Base-by-base conservation (phyloP, 37 sponge, comb jelly and placozoan species). In the Geodia barretti region DNA sequence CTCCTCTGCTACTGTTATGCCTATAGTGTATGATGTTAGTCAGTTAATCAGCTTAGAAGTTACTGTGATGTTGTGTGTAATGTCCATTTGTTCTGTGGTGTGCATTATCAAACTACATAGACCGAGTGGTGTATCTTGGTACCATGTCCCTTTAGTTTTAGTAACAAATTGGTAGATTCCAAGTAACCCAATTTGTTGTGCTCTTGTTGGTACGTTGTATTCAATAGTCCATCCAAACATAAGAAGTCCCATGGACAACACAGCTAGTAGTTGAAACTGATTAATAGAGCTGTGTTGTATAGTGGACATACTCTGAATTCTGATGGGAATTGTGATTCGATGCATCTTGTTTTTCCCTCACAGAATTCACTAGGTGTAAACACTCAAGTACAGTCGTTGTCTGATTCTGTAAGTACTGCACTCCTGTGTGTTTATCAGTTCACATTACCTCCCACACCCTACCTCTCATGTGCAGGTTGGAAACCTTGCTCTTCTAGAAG, bases 331-430 rank as follows among this genome's bases (percentile, higher is more conserved):
- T 59, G 20, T n/a, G n/a, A n/a, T n/a, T n/a, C n/a, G n/a, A 7
- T 47, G 14, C 14, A 47, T 47, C 14, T 47, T 47, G 54, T 47
- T 17, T 47, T 47, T 47, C 14, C 14, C 54, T 14, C 14, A 65
- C 67, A 65, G 67, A 65, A n/a, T 65, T 65, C 67, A 7, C 5
- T 65, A 65, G 67, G 31, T 23, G 17, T n/a, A 7, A 74, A 47
- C 42, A 43, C 28, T 26, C 75, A 43, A 42, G 5, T 19, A 11
- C 19, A 17, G 30, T 3, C 33, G 23, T 21, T 39, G 40, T 73
- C 75, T 43, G 58, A 1, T 14, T 74, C 60, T 21, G 75, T 74
- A 54, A 74, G 75, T 74, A 39, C 26, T 28, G 30, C 31, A 1
- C n/a, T n/a, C n/a, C 31, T 0, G 54, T 47, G 14, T 47, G 54